Base-by-base conservation (phyloP, 2,888 invertebrate species). In the Miltochrista miniata region DNA sequence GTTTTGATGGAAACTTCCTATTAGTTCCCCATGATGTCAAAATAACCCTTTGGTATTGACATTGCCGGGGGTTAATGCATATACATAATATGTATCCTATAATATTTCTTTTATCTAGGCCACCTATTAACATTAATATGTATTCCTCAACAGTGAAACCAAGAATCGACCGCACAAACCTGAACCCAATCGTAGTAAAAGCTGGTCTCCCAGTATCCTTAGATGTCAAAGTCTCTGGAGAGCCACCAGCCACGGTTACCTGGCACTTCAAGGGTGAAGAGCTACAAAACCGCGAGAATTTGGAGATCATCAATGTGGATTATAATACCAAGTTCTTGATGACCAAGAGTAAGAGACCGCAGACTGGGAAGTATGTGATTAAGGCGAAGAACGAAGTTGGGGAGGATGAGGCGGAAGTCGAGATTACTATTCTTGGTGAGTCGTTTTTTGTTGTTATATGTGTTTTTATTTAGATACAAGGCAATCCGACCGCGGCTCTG, bases 301-400 rank as follows among this genome's bases (percentile, higher is more conserved):
- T 96, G 59, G 94, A 95, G 66, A 95, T 97, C 56, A 95, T 97
- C 73, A 96, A 95, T 70, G 93, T 97, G 48, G 98, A 98, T 72
- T 98, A 98, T 76, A 97, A 97, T 73, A 97, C 97, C 0, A 98
- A 98, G 89, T 95, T 98, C 89, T 94, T 97, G 74, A 95, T 98
- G 63, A 93, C 97, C 76, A 95, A 96, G 81, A 94, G 96, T 24
- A 96, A 96, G 70, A 94, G 98, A 47, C 89, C 92, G 2, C 95
- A 97, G 74, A 95, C 96, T 51, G 99, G 98, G 31, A 96, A 96
- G 81, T 99, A 99, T 76, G 94, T 94, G 1, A 96, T 99, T 55
- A 96, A 94, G 56, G 98, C 99, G 15, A 96, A 95, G 81, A 99
- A 99, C 81, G 96, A 96, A 77, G 97, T 97, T 7, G 99, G 99